phyloP scores from a whole-genome alignment of 2,113 vertebrate species.

The Semnornis frantzii region DNA sequence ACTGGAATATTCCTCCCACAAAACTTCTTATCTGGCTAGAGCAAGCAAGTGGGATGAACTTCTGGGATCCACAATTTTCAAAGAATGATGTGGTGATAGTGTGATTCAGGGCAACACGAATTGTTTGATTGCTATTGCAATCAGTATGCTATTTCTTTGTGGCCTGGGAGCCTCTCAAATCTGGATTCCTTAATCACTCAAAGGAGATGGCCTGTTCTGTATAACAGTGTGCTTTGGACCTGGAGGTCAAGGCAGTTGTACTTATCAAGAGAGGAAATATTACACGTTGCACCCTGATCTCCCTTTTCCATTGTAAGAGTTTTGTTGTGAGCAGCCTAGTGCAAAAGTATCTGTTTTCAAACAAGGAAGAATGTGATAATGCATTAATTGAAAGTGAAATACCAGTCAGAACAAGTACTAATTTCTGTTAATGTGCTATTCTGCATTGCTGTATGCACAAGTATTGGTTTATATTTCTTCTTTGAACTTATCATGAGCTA shows the following conservation, averaged over 20 bases:
- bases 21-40: not conserved
- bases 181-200: not conserved
- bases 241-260: not conserved
- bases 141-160: not conserved
- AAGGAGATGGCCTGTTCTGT: not conserved
- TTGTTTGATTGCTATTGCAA: not conserved
- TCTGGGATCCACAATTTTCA: not conserved
- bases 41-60: not conserved
- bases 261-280: not conserved
- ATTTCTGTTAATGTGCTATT: slow-evolving; percentile 2
- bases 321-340: accelerated
- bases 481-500: not conserved
- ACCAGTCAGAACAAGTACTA: not conserved
- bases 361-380: not conserved
- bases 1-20: not conserved
- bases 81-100: not conserved
- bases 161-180: not conserved
- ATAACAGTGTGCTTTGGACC: not conserved
- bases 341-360: not conserved
- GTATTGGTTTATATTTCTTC: not conserved
- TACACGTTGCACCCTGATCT: not conserved
- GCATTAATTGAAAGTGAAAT: not conserved
- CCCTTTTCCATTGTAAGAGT: not conserved
- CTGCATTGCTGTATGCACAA: not conserved
- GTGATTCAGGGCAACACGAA: not conserved